Base-by-base conservation (phyloP, 2,797 vertebrate species). In the Hipposideros larvatus region DNA sequence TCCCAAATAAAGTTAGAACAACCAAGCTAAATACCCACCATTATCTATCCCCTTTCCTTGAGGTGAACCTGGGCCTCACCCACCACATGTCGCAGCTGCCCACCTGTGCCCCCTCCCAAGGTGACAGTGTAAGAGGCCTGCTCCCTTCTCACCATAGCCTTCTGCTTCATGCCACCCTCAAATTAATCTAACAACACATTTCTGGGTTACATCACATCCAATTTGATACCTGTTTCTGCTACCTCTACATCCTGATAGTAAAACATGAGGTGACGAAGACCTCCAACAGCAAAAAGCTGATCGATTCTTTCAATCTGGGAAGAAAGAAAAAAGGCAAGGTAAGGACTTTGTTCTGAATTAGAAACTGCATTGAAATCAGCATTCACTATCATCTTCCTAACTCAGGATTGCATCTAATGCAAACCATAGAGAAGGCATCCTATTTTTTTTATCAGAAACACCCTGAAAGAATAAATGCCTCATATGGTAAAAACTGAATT, bases 281-380 rank as follows among this genome's bases (percentile, higher is more conserved):
- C 99, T 21, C 99, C 98, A 34, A 93, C 95, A 22, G 97, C 97
- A 98, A 99, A 99, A 97, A 99, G 99, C 78, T 98, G 98, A 98
- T 99, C 99, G 66, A 99, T 99, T 34, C 98, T 98, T 21, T 99
- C 99, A 98, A 99, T 99, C 99, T 99, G 97, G 87, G 93, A 96
- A 88, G 93, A 96, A 88, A 85, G 24, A 86, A 83, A 55, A 89
- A 83, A 93, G 37, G 41, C 53, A 96, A 86, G 22, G 41, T 37
- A 57, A 79, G 6, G 19, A 74, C 66, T 91, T 73, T 55, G 16
- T 75, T 84, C 77, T 61, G 31, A 61, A 66, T 93, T 37, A 91
- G 82, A 94, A 96, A 51, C 26, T 6, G 3, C 1, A 43, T 37
- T 77, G 66, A 88, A 93, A 37, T 90, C 70, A 77, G 16, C 43